Base-by-base conservation (phyloP, 2,888 invertebrate species). In the Ophion ventricosus region DNA sequence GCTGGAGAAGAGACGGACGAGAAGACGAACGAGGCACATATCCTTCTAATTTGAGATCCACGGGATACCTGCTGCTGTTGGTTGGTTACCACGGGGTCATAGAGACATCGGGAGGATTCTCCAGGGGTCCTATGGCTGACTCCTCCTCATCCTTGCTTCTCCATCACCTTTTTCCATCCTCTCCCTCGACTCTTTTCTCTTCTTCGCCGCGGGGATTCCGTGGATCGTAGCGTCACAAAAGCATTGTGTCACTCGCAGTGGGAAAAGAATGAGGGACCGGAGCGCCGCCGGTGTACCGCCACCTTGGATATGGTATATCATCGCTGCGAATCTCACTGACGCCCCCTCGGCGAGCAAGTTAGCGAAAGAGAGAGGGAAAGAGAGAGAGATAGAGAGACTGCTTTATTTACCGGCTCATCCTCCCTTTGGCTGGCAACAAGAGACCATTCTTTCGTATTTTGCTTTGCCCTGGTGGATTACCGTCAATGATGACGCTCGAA, bases 91-190 rank as follows among this genome's bases (percentile, higher is more conserved):
- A 35, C 70, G 54, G 61, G 75, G 66, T 80, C 85, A 88, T 88
- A 87, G 86, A 88, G 88, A 88, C 88, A 86, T 88, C 88, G 85
- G 72, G 67, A 82, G 73, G 84, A 87, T 88, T 79, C 86, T 87
- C 86, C 86, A 82, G 87, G 87, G 86, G 86, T 85, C 81, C 82
- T 75, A 25, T 56, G 78, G 14, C 82, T 69, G 26, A 14, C 66
- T 77, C 26, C 56, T 54, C 40, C 26, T 49, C 67, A 40, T 59
- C 54, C 59, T 35, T 66, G 11, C 66, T 63, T 63, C 54, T 43
- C 67, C 61, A 43, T 11, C 63, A 14, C 54, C 54, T 61, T 23
- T 23, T 57, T 57, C 29, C 59, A 25, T 54, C 57, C 66, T 67
- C n/a, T 25, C 10, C 10, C 35, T 54, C 54, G 61, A 11, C 63